Evolutionary conservation across 2,888 invertebrate species (phyloP), one percentile per base, ranked within the genome.

Genomic region (Trachelus troglodyta): DNA sequence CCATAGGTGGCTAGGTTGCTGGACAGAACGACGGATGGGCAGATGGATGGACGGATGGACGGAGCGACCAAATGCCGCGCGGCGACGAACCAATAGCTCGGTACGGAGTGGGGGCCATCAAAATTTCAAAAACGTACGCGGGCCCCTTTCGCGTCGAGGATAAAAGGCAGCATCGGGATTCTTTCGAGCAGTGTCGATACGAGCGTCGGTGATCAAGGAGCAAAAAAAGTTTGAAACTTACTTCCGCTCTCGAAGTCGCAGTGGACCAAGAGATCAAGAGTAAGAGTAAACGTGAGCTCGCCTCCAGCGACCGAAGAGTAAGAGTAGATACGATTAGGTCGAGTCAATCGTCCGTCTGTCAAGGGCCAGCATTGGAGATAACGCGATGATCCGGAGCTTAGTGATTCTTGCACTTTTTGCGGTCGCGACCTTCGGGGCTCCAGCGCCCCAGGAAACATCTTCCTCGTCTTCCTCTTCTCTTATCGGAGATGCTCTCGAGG

Each of bases 71-170:
- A 83, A 84, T 82, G 83, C 81, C 83, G 82, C 40, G 40, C 40
- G 40, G 40, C 81, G 81, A 84, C 83, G 87, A 84, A 85, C 86
- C 86, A 85, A 86, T 85, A 84, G 79, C 81, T 80, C 35, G 80
- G 79, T 73, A 79, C 81, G 85, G 76, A 81, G 91, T 91, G 91
- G 91, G 91, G 91, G 90, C 90, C 90, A 91, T 91, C 91, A 91
- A 91, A 91, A 91, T 91, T 91, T 91, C 91, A 91, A 91, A 91
- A 91, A 91, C 91, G 91, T 91, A 91, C 90, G 89, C 91, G 90
- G 90, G 86, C 91, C 91, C 91, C 91, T 90, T 91, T 91, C 90
- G 90, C 90, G 91, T 88, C 85, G 89, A 90, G 91, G 90, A 91
- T 91, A 91, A 91, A 91, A 91, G 91, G 90, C 90, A 90, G 91